Conservation (phyloP, 2,888 invertebrate species). For the Ichneumoninae sp. region DNA sequence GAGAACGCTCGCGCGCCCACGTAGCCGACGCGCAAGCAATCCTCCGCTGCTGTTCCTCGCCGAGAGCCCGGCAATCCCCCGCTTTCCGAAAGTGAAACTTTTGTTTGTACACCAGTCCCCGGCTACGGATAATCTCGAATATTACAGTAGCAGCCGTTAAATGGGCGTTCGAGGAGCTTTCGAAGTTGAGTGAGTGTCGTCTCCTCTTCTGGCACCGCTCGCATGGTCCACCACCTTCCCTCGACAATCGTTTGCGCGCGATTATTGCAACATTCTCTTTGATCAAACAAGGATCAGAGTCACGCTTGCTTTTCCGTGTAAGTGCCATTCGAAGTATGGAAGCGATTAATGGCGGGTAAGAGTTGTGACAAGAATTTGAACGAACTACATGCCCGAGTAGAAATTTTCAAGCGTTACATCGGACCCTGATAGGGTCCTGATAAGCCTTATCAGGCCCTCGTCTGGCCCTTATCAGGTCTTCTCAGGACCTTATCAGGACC, state of each 20-base stretch:
- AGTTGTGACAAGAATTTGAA: background rate
- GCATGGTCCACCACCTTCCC: constrained; percentile 44
- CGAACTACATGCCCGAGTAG: background rate
- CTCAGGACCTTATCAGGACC: too few relatives aligned
- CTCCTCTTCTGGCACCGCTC: constrained; percentile 30
- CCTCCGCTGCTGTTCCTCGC: constrained; percentile 44
- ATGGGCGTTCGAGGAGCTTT: constrained; percentile 66
- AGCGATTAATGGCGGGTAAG: background rate
- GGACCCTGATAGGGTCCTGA: too few relatives aligned
- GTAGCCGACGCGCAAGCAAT: constrained; percentile 56
- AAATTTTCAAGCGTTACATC: too few relatives aligned
- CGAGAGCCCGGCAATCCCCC: constrained; percentile 58
- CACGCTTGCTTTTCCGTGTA: background rate
- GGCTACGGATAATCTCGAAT: constrained; percentile 80
- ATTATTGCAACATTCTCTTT: constrained; percentile 18
- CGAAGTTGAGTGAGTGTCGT: constrained; percentile 61
- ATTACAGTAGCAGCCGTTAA: constrained; percentile 74
- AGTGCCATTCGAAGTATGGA: background rate
- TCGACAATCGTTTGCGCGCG: constrained; percentile 15
- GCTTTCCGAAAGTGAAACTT: constrained; percentile 82
- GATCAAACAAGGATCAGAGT: background rate
- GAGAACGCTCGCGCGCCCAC: constrained; percentile 60
- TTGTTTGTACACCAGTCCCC: constrained; percentile 81
- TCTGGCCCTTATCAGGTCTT: too few relatives aligned
- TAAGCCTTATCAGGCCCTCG: too few relatives aligned